Percentiles rank a stretch among this genome's conserved stretches.
Conservation (phyloP, 2,888 invertebrate genomes). For the Acanthopleura granulata region DNA sequence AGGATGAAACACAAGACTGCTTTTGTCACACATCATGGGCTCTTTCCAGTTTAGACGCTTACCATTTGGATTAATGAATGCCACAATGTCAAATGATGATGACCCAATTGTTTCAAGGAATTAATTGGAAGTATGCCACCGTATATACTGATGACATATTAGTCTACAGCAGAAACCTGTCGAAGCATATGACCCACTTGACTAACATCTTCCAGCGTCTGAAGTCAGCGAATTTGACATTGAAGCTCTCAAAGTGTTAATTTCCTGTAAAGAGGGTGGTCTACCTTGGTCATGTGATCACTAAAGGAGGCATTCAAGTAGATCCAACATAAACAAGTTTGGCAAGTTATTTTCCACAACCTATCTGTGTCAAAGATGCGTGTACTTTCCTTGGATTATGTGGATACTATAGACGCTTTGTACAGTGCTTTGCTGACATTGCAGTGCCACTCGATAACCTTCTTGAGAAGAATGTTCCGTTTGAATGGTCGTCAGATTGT, state of each 20-base stretch:
- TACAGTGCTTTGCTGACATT: constrained; percentile 24
- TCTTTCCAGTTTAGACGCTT: neutral
- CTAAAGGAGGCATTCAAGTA: constrained; percentile 13
- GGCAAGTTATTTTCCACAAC: neutral
- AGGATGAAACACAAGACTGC: constrained; percentile 11
- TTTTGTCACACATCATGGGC: no score
- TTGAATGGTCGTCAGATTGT: no score
- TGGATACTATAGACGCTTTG: no score
- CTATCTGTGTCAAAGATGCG: neutral
- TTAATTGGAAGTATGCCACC: no score
- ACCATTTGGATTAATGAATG: constrained; percentile 20
- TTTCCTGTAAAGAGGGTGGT: neutral
- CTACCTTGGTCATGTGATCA: constrained; percentile 17
- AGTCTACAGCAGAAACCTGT: no score
- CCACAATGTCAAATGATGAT: neutral
- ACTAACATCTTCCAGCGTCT: neutral
- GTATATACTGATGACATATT: no score
- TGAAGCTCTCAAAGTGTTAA: constrained; percentile 20
- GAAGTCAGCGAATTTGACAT: constrained; percentile 9
- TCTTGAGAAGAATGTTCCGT: neutral
- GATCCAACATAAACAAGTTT: neutral
- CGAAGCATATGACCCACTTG: constrained; percentile 14
- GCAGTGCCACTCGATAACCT: constrained; percentile 24
- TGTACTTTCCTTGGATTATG: no score
- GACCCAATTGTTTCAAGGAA: constrained; percentile 14